A percentile compares a stretch with the other conserved stretches of the same genome.
Conservation (phyloP, 2,797 vertebrate genomes). For the Nyctalus aviator region DNA sequence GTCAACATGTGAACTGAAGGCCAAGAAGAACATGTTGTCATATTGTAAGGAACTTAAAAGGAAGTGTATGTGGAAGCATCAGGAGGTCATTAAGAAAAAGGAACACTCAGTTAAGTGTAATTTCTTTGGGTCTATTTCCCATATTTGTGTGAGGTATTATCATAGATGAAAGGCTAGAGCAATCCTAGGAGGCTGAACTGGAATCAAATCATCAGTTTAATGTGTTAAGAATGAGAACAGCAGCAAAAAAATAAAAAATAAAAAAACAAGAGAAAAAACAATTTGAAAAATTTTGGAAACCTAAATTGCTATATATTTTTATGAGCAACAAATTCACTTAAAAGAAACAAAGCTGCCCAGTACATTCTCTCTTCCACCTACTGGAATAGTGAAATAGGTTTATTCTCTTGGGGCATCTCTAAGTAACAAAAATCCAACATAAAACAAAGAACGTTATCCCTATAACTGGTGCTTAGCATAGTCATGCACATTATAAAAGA, state of each 20-base stretch:
- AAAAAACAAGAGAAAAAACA: slow-evolving; percentile 10
- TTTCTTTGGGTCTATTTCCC: slow-evolving; percentile 63
- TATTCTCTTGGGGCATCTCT: slow-evolving; percentile 15
- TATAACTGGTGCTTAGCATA: slow-evolving; percentile 52
- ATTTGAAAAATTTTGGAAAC: slow-evolving; percentile 34
- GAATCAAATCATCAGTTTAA: slow-evolving; percentile 18
- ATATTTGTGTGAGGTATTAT: slow-evolving; percentile 95
- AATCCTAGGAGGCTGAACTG: not conserved
- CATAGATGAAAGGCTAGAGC: slow-evolving; percentile 94
- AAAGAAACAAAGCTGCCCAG: slow-evolving; percentile 35
- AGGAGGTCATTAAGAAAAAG: slow-evolving; percentile 28
- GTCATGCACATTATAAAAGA: slow-evolving; percentile 45
- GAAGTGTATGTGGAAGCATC: not conserved
- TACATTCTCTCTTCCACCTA: not conserved
- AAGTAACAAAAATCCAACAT: slow-evolving; percentile 58
- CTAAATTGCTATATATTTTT: slow-evolving; percentile 28
- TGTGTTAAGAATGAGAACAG: not conserved
- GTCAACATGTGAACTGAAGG: not conserved
- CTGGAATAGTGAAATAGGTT: not conserved
- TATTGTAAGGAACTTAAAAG: not conserved
- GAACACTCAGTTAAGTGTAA: not conserved
- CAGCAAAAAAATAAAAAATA: slow-evolving; percentile 1
- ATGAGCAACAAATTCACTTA: slow-evolving; percentile 6
- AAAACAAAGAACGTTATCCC: slow-evolving; percentile 45
- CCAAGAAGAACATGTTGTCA: not conserved